phyloP scores from a whole-genome alignment of 2,113 vertebrate species.

The Regulus satrapa region DNA sequence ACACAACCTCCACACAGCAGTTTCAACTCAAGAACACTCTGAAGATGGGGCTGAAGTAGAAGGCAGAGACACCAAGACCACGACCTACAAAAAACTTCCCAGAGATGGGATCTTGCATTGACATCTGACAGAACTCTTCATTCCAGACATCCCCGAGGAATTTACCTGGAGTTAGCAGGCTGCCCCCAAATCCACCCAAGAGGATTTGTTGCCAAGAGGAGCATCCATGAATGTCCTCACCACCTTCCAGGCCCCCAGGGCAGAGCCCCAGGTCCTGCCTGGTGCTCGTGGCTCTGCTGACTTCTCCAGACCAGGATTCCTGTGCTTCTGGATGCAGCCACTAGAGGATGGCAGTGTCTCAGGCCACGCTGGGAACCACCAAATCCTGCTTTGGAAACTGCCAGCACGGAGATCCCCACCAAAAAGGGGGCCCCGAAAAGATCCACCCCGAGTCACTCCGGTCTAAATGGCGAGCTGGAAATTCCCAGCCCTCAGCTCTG shows the following conservation, averaged over 20 bases:
- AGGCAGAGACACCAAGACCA: background rate
- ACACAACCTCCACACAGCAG: background rate
- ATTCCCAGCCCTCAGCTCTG: background rate
- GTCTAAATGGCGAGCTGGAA: background rate
- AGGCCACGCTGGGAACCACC: background rate
- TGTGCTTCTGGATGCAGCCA: constrained; percentile 20
- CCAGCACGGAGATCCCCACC: rapidly evolving
- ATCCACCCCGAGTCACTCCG: rapidly evolving
- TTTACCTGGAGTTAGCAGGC: background rate
- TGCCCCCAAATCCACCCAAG: background rate
- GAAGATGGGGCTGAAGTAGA: background rate
- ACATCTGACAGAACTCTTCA: background rate
- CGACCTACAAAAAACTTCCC: background rate
- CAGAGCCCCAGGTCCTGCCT: rapidly evolving
- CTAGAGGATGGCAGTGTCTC: constrained; percentile 54
- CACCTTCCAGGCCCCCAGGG: rapidly evolving
- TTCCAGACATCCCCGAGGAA: background rate
- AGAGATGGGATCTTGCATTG: background rate
- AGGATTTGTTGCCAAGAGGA: no score
- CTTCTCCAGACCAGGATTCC: background rate
- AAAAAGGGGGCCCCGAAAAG: no score
- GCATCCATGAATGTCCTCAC: background rate
- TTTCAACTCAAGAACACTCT: background rate
- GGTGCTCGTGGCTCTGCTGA: rapidly evolving
- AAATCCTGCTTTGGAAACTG: background rate